Conservation (phyloP, 1,140 invertebrate species). For the Amphibalanus amphitrite region DNA sequence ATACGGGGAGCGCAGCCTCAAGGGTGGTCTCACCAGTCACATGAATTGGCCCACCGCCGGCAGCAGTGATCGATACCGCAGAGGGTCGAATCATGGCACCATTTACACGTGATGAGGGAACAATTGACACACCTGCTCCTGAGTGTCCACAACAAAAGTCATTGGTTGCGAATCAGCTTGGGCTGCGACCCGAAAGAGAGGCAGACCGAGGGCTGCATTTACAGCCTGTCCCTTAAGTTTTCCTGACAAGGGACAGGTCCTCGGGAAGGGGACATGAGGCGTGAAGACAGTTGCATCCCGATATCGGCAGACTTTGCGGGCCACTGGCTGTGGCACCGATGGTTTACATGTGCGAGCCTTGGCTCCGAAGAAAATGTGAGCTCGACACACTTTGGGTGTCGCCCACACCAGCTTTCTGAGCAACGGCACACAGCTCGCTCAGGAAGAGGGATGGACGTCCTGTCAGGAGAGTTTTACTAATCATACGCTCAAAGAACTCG, state of each 20-base stretch:
- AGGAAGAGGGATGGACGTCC: no score
- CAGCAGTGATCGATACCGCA: not conserved
- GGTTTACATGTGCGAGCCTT: not conserved
- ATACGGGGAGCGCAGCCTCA: not conserved
- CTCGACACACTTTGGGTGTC: not conserved
- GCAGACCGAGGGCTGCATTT: not conserved
- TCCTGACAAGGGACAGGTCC: not conserved
- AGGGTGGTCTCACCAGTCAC: slow-evolving; percentile 2
- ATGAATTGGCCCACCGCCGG: not conserved
- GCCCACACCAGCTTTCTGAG: no score
- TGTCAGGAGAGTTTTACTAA: no score
- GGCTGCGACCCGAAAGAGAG: not conserved
- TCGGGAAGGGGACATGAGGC: not conserved
- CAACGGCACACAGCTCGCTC: no score
- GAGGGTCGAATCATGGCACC: not conserved
- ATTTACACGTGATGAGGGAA: not conserved
- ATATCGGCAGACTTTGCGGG: not conserved
- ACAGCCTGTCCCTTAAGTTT: not conserved
- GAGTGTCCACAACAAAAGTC: not conserved
- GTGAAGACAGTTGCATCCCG: not conserved
- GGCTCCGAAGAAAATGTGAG: not conserved
- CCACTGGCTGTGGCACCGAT: no score
- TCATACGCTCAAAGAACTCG: no score
- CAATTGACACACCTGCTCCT: not conserved
- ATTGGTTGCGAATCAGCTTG: not conserved